Percentiles rank a stretch among this genome's conserved stretches.
Evolutionary conservation across 2,888 invertebrate genomes (phyloP).

Genomic region (Hypolimnas misippus): DNA sequence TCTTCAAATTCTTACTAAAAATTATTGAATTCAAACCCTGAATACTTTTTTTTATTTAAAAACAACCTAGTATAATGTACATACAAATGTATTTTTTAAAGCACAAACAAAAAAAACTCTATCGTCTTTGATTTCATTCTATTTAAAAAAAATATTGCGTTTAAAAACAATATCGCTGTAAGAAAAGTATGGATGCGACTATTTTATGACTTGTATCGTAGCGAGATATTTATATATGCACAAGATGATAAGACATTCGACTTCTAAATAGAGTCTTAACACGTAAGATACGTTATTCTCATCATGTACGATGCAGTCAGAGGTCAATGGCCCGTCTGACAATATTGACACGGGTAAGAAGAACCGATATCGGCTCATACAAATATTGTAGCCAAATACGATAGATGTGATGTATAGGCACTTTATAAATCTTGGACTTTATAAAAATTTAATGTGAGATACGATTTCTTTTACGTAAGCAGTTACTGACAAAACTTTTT

Average conservation of each 20-base stretch:
- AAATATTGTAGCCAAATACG: conserved; percentile 73
- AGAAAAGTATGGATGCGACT: conserved; percentile 33
- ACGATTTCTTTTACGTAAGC: background rate
- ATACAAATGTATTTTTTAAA: too few relatives aligned
- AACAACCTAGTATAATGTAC: too few relatives aligned
- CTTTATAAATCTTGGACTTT: conserved; percentile 15
- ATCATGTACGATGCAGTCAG: conserved; percentile 58
- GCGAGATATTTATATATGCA: conserved; percentile 26
- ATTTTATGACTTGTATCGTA: conserved; percentile 6
- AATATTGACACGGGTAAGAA: conserved; percentile 71
- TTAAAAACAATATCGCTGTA: conserved; percentile 12
- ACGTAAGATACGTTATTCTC: conserved; percentile 43
- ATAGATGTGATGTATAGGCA: conserved; percentile 52
- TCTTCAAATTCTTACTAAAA: too few relatives aligned
- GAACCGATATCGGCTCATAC: conserved; percentile 70
- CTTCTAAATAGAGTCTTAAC: conserved; percentile 40
- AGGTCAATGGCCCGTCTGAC: conserved; percentile 69
- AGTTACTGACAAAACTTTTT: background rate
- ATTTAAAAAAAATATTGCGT: background rate
- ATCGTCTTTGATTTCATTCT: background rate
- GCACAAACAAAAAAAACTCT: background rate
- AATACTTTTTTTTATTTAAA: too few relatives aligned
- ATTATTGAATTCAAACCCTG: too few relatives aligned
- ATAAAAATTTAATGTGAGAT: background rate
- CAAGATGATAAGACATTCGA: conserved; percentile 34